Conservation (phyloP, 2,113 vertebrate species). For the Alethe diademata region DNA sequence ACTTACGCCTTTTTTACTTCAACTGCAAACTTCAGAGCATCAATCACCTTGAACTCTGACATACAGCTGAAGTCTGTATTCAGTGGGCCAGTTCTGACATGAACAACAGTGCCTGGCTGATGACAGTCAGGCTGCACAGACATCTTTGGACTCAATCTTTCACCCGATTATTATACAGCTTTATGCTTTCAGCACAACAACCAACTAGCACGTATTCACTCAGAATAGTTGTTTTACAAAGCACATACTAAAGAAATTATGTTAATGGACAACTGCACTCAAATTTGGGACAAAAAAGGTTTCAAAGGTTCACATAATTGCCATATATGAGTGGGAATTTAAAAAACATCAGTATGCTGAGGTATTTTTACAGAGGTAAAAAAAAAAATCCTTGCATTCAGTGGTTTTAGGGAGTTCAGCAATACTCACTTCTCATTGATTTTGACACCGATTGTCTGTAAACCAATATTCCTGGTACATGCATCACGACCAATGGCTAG, state of each 20-base stretch:
- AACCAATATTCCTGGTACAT: slow-evolving; percentile 88
- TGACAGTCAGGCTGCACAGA: background rate
- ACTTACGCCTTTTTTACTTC: background rate
- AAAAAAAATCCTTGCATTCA: background rate
- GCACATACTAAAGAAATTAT: background rate
- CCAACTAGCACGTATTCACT: background rate
- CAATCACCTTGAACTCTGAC: background rate
- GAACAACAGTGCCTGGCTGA: background rate
- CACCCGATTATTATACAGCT: background rate
- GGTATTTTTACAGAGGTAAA: background rate
- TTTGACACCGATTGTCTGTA: slow-evolving; percentile 85
- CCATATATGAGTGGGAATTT: background rate
- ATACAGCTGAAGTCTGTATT: background rate
- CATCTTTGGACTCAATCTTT: background rate
- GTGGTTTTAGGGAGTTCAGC: background rate
- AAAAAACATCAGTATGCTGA: background rate
- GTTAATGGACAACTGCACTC: background rate
- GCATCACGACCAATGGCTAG: slow-evolving; percentile 91
- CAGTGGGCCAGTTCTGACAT: background rate
- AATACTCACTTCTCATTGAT: slow-evolving; percentile 87
- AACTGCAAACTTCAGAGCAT: background rate
- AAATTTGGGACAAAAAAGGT: background rate
- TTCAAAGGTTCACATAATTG: background rate
- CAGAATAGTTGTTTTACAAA: background rate
- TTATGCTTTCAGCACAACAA: background rate